Evolutionary conservation across 2,113 vertebrate species (phyloP), one percentile per base, ranked within the genome.

Genomic region (Atrichornis clamosus): DNA sequence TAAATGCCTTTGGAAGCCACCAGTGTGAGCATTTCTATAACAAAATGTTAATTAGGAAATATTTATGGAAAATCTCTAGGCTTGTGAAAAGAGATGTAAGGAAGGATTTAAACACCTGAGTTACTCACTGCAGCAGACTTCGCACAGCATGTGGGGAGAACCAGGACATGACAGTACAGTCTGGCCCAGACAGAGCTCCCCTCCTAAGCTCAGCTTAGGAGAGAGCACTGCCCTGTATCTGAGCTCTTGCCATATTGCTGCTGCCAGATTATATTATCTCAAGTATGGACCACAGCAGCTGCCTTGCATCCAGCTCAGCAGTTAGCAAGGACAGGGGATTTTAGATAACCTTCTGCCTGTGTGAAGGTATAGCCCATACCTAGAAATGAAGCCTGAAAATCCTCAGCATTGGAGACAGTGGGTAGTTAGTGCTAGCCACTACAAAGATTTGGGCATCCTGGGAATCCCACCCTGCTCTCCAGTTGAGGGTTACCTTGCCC

Each of bases 261-360:
- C 88, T 95, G 85, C 80, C 70, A 87, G 58, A 41, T 79, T 84
- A 7, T 44, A 56, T 87, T 73, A 87, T 79, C 53, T 94, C 78
- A 76, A 87, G 81, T 19, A 28, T 7, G 78, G 92, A 20, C 56
- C 17, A 16, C n/a, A 87, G 50, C 35, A 87, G 74, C 92, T 89
- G 87, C 74, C 65, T 90, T 91, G 58, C 28, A 70, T 81, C 60
- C 62, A 74, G 50, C 22, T 7, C 22, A 17, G 64, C 42, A 85
- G 53, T 53, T 42, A 78, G 35, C 56, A 81, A 72, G 81, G 33
- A 63, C 6, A 9, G 23, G 33, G 42, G 15, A 56, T 75, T 91
- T 67, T n/a, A n/a, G 56, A 44, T 42, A 73, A 62, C n/a, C 23
- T 77, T 74, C 80, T 72, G 33, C 35, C 42, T 55, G 7, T 39